Percentiles rank a stretch among this genome's conserved stretches.
phyloP scores from a whole-genome alignment of 2,113 vertebrate species.

The Petromus typicus region DNA sequence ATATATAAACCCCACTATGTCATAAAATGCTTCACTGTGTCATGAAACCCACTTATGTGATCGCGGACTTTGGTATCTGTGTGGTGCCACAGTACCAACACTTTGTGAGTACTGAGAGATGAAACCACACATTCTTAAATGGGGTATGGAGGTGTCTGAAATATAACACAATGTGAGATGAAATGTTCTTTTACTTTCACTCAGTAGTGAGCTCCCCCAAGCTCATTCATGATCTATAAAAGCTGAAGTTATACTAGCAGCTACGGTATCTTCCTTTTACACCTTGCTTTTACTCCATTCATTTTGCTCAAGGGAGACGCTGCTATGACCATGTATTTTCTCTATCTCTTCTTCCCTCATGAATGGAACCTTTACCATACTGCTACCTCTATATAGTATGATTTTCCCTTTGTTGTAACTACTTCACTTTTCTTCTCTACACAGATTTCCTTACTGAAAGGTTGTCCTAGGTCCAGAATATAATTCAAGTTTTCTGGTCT shows the following conservation, averaged over 20 bases:
- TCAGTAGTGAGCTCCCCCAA: not conserved
- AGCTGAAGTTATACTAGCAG: not conserved
- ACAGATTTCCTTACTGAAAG: not conserved
- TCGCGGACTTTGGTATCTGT: not conserved
- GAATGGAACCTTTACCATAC: not conserved
- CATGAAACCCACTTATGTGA: not conserved
- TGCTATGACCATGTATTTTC: not conserved
- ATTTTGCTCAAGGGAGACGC: not conserved
- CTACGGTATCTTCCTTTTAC: not conserved
- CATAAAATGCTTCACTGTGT: not conserved
- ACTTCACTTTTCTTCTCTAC: not conserved
- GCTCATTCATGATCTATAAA: not conserved
- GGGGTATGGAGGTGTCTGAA: not conserved
- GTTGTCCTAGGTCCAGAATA: not conserved
- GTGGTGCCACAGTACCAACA: not conserved
- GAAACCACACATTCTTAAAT: not conserved
- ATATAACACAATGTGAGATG: not conserved
- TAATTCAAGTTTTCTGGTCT: not conserved
- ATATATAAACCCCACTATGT: not conserved
- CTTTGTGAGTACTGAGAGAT: not conserved
- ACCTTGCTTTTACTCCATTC: not conserved
- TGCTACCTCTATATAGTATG: not conserved
- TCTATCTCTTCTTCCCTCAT: not conserved
- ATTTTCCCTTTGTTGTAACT: not conserved
- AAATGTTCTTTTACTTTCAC: not conserved